Evolutionary conservation across 2,888 invertebrate genomes (phyloP).

Genomic region (Eupithecia vulgata): DNA sequence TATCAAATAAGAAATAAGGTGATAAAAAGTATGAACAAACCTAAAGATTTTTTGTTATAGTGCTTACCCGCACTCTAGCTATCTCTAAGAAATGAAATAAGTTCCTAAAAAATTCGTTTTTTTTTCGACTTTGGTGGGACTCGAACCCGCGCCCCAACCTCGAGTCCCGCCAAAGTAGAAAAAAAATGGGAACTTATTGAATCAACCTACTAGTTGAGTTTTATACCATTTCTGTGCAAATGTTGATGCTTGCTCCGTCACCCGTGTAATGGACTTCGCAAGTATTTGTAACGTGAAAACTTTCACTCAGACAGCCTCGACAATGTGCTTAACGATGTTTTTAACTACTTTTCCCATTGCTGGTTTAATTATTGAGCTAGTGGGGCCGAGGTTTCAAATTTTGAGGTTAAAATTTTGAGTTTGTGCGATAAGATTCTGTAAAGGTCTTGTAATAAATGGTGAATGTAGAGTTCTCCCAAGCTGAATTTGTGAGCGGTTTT

Average conservation of each 20-base stretch:
- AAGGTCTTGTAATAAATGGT: not conserved
- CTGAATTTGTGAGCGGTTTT: not conserved
- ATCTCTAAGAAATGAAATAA: no score
- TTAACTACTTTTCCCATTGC: constrained; percentile 77
- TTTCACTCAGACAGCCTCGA: constrained; percentile 76
- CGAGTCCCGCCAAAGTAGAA: no score
- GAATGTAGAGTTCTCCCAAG: not conserved
- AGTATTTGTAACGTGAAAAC: constrained; percentile 82
- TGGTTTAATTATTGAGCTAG: constrained; percentile 52
- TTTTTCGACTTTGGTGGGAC: no score
- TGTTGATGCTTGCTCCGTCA: constrained; percentile 70
- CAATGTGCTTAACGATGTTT: constrained; percentile 81
- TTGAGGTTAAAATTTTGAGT: not conserved
- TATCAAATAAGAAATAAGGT: no score
- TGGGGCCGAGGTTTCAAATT: not conserved
- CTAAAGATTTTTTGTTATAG: no score
- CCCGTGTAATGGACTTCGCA: constrained; percentile 82
- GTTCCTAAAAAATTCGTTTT: no score
- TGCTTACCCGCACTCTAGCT: no score
- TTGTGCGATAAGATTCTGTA: not conserved
- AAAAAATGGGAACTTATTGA: no score
- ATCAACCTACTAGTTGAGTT: not conserved
- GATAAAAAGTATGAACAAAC: no score
- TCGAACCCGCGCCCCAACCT: no score
- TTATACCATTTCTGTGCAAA: constrained; percentile 54